Percentiles rank a stretch among this genome's conserved stretches.
Conservation (phyloP, 2,797 vertebrate genomes). For the Babyrousa celebensis region DNA sequence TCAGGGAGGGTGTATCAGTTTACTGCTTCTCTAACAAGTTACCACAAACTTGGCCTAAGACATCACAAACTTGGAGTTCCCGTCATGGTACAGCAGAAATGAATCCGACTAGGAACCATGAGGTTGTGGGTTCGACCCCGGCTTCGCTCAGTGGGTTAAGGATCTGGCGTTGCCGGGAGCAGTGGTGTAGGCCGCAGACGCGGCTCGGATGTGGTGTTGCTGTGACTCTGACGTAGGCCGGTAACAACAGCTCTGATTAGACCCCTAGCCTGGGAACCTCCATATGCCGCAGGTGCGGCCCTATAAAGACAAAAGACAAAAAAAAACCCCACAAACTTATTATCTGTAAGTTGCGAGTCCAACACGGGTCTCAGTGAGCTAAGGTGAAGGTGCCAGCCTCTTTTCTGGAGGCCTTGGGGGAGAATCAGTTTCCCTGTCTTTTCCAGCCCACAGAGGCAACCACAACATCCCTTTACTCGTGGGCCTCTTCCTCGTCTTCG, state of each 20-base stretch:
- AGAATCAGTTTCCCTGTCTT: not conserved
- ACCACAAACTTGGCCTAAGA: not conserved
- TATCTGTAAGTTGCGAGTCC: not conserved
- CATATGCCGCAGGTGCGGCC: too few relatives aligned
- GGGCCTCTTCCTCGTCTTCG: not conserved
- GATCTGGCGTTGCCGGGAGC: too few relatives aligned
- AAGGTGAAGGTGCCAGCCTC: not conserved
- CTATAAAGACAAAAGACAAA: too few relatives aligned
- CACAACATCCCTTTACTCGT: not conserved
- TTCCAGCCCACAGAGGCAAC: not conserved
- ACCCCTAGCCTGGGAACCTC: too few relatives aligned
- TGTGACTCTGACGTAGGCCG: too few relatives aligned
- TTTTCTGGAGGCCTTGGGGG: not conserved
- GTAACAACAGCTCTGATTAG: too few relatives aligned
- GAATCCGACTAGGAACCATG: too few relatives aligned
- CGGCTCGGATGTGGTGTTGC: too few relatives aligned
- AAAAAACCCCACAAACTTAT: not conserved
- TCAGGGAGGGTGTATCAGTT: not conserved
- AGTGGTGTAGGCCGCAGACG: too few relatives aligned
- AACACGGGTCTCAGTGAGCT: not conserved
- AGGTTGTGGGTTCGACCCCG: too few relatives aligned
- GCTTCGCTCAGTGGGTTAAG: too few relatives aligned
- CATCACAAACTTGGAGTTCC: not conserved
- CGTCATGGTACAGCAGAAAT: too few relatives aligned
- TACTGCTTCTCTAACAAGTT: not conserved